Evolutionary conservation across 2,888 invertebrate genomes (phyloP).

Genomic region (Sarcophaga carnaria): DNA sequence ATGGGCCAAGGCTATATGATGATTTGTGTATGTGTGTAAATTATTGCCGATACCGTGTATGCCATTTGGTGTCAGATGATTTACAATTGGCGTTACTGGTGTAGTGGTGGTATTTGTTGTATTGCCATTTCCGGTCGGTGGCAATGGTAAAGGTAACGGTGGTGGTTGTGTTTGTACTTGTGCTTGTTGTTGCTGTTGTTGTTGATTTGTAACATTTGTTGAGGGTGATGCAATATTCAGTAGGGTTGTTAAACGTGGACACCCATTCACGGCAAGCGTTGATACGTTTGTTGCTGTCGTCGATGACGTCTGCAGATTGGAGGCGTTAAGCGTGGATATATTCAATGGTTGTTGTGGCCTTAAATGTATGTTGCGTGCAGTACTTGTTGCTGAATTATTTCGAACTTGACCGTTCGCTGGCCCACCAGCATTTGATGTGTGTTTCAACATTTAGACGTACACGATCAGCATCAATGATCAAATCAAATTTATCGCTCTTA

Average conservation of each 20-base stretch:
- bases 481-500: conserved; percentile 8
- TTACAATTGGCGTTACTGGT: conserved; percentile 75
- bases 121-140: conserved; percentile 57
- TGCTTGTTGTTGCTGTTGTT: conserved; percentile 54
- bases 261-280: conserved; percentile 75
- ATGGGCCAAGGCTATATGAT: conserved; percentile 76
- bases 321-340: conserved; percentile 84
- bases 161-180: conserved; percentile 49
- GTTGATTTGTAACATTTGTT: conserved; percentile 40
- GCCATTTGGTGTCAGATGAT: conserved; percentile 73
- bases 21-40: conserved; percentile 78
- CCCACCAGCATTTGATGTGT: conserved; percentile 76
- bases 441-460: conserved; percentile 76
- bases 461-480: not conserved
- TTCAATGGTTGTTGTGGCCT: conserved; percentile 85
- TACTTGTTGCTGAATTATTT: conserved; percentile 67
- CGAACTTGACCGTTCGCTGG: conserved; percentile 72
- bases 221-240: conserved; percentile 74
- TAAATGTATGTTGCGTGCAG: conserved; percentile 76
- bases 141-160: conserved; percentile 49
- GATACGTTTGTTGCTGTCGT: conserved; percentile 64
- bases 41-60: conserved; percentile 76
- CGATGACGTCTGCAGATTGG: conserved; percentile 70
- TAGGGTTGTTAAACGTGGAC: conserved; percentile 81
- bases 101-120: conserved; percentile 73